phyloP scores from a whole-genome alignment of 2,113 vertebrate genomes.

The Pelobates fuscus region DNA sequence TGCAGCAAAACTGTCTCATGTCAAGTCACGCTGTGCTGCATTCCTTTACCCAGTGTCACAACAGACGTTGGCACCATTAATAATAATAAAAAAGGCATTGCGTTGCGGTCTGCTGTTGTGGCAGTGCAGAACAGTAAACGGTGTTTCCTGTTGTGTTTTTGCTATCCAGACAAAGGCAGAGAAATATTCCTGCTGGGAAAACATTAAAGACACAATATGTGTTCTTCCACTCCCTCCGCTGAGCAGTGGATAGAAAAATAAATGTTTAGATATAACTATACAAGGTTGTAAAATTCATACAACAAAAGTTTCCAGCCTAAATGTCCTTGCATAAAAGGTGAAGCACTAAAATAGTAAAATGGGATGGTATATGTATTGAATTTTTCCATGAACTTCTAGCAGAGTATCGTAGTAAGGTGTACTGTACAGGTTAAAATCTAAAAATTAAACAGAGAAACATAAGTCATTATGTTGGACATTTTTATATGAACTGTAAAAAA shows the following conservation, averaged over 20 bases:
- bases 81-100: slow-evolving; percentile 25
- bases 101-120: slow-evolving; percentile 13
- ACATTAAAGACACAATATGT: slow-evolving; percentile 42
- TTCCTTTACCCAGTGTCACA: slow-evolving; percentile 20
- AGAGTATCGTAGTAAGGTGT: too few species aligned
- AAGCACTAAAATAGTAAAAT: slow-evolving; percentile 12
- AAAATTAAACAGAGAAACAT: too few species aligned
- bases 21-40: slow-evolving; percentile 27
- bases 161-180: slow-evolving; percentile 33
- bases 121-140: slow-evolving; percentile 35
- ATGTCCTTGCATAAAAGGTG: slow-evolving; percentile 19
- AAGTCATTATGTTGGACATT: too few species aligned
- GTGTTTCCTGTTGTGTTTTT: slow-evolving; percentile 49
- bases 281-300: neutral
- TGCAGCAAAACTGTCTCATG: slow-evolving; percentile 2
- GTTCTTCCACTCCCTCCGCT: slow-evolving; percentile 16
- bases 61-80: slow-evolving; percentile 24
- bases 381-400: too few species aligned
- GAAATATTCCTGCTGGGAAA: slow-evolving; percentile 40
- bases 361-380: too few species aligned
- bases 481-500: too few species aligned
- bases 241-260: neutral
- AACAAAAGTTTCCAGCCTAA: neutral
- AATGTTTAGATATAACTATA: slow-evolving; percentile 26
- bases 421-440: too few species aligned